phyloP scores from a whole-genome alignment of 2,113 vertebrate genomes.

The Odocoileus hemionus region DNA sequence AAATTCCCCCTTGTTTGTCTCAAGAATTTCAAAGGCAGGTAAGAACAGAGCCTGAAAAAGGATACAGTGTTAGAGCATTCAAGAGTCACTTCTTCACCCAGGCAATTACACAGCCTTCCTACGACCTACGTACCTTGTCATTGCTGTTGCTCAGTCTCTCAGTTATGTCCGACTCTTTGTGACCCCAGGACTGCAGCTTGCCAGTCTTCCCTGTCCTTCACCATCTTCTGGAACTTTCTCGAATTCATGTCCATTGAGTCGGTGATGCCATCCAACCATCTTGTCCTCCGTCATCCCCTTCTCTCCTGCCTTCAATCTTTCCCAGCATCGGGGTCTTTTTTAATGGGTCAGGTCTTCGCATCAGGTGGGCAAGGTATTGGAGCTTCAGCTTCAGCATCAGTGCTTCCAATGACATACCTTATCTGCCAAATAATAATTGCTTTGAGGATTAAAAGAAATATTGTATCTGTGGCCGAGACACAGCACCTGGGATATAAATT shows the following conservation, averaged over 20 bases:
- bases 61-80: neutral
- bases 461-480: neutral
- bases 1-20: neutral
- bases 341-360: neutral
- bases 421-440: neutral
- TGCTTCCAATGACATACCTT: neutral
- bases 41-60: neutral
- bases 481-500: neutral
- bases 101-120: neutral
- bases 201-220: neutral
- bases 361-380: neutral
- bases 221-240: neutral
- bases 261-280: neutral
- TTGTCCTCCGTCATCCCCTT: neutral
- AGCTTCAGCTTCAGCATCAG: neutral
- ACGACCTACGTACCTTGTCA: neutral
- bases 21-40: neutral
- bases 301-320: neutral
- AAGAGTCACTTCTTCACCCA: neutral
- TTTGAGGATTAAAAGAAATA: neutral
- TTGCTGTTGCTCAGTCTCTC: neutral
- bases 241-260: neutral
- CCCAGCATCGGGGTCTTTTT: neutral
- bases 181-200: neutral
- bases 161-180: neutral